phyloP scores from a whole-genome alignment of 1,140 invertebrate genomes.

The Neodiprion pinetum region DNA sequence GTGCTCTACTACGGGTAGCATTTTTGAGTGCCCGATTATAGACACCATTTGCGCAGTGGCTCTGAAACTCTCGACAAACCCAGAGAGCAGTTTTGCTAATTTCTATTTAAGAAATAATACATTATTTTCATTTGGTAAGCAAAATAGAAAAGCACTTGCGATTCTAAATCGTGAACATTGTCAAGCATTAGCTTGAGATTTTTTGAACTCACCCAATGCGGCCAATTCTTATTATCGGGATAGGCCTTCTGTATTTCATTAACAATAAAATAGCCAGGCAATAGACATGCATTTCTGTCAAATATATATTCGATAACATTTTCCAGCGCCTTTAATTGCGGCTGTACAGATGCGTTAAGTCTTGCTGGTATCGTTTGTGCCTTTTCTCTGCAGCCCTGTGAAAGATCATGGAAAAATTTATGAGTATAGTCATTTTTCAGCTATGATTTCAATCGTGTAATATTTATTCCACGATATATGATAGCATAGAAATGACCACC shows the following conservation, averaged over 20 bases:
- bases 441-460: neutral
- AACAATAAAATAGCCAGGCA: constrained; percentile 94
- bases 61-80: constrained; percentile 91
- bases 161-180: neutral
- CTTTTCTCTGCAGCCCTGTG: constrained; percentile 85
- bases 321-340: constrained; percentile 81
- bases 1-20: constrained; percentile 93
- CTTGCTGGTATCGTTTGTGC: constrained; percentile 78
- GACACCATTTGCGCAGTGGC: constrained; percentile 94
- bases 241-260: constrained; percentile 92
- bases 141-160: constrained; percentile 16
- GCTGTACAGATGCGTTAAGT: constrained; percentile 79
- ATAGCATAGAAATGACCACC: constrained; percentile 24
- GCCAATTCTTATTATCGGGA: constrained; percentile 81
- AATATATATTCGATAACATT: constrained; percentile 88
- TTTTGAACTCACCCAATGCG: constrained; percentile 82
- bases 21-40: constrained; percentile 86
- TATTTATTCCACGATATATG: constrained; percentile 10
- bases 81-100: constrained; percentile 82
- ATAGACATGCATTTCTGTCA: constrained; percentile 88
- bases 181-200: neutral
- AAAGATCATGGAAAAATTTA: constrained; percentile 30
- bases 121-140: constrained; percentile 19
- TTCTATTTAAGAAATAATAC: constrained; percentile 65
- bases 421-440: constrained; percentile 12